These are phyloP conservation scores for Solea senegalensis DNA, from an alignment of 2,113 vertebrate species.

Conservation along the genomic window DNA sequence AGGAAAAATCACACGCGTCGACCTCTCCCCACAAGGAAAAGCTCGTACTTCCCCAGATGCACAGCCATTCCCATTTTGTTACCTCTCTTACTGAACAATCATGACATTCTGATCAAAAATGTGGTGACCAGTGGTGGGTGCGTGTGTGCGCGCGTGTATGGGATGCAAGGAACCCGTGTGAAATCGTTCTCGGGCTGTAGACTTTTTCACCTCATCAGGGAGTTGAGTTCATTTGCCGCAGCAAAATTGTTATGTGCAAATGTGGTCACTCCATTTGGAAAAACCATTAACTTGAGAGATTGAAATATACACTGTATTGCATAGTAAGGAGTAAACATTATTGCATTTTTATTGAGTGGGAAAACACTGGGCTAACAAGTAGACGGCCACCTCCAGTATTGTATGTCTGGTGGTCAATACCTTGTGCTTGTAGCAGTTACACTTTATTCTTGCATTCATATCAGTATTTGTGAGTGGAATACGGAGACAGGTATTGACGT, in stretches of 20 bases:
- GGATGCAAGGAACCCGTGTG: conserved; percentile 14
- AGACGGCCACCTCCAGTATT: conserved; percentile 39
- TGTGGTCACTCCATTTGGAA: conserved; percentile 58
- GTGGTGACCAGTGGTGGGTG: conserved; percentile 27
- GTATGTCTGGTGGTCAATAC: conserved; percentile 33
- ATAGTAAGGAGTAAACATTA: conserved; percentile 63
- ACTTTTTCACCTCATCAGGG: conserved; percentile 65
- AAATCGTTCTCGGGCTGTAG: conserved; percentile 36
- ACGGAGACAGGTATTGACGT: conserved; percentile 4
- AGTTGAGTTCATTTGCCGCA: conserved; percentile 68
- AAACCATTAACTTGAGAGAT: conserved; percentile 70
- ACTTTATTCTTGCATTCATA: conserved; percentile 10
- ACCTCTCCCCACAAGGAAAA: conserved; percentile 6
- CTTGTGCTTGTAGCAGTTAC: conserved; percentile 17
- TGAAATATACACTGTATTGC: conserved; percentile 65
- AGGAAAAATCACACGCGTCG: conserved; percentile 45
- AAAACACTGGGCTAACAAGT: conserved; percentile 50
- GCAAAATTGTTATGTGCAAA: conserved; percentile 70
- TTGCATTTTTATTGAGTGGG: conserved; percentile 61
- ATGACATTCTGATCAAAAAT: conserved; percentile 54
- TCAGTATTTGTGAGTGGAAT: not conserved
- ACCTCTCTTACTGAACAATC: conserved; percentile 45
- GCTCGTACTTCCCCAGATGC: conserved; percentile 46
- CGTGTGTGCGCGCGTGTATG: conserved; percentile 3
- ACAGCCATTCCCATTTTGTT: conserved; percentile 27